Percentiles rank a stretch among this genome's conserved stretches.
phyloP scores from a whole-genome alignment of 2,797 vertebrate species.

The Balearica regulorum region DNA sequence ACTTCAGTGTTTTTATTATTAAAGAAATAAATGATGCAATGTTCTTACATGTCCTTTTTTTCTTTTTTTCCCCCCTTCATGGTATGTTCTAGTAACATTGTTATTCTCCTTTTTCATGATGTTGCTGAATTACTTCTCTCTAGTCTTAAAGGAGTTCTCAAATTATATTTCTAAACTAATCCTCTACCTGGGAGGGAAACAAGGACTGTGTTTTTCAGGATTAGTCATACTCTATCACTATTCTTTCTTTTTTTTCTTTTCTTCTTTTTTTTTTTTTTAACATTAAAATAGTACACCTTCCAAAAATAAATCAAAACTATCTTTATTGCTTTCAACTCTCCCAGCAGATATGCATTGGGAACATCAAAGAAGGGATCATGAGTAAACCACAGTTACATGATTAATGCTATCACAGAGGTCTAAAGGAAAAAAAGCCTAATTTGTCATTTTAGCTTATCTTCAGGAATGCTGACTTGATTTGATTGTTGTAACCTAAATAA shows the following conservation, averaged over 20 bases:
- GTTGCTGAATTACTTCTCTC: not conserved
- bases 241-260: not conserved
- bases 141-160: not conserved
- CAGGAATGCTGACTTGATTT: slow-evolving; percentile 19
- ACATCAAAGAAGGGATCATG: slow-evolving; percentile 25
- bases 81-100: not conserved
- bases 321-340: slow-evolving; percentile 5
- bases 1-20: not conserved
- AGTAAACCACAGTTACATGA: slow-evolving; percentile 17
- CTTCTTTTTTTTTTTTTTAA: not conserved
- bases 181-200: not conserved
- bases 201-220: not conserved
- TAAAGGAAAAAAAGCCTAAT: not conserved
- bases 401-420: slow-evolving; percentile 6
- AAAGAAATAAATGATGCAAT: not conserved
- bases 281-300: not conserved
- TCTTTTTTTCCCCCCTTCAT: fast-evolving
- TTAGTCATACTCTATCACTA: not conserved
- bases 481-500: slow-evolving; percentile 1
- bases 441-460: slow-evolving; percentile 44
- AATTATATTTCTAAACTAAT: not conserved
- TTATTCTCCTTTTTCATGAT: not conserved
- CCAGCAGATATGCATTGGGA: not conserved
- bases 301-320: slow-evolving; percentile 35
- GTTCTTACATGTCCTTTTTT: not conserved